Base-by-base conservation (phyloP, 2,888 invertebrate genomes). In the Thereva nobilitata region DNA sequence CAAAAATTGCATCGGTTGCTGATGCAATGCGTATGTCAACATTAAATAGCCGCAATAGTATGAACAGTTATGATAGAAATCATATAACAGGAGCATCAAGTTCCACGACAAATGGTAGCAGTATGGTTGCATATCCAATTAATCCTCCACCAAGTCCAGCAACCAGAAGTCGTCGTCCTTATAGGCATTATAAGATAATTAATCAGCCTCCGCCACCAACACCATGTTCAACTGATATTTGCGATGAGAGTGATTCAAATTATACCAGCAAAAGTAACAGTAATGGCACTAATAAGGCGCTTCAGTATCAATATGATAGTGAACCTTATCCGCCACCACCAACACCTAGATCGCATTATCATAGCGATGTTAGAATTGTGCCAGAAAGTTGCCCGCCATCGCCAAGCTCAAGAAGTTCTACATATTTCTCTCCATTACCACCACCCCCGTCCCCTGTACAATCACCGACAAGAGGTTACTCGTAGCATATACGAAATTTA, bases 111-210 rank as follows among this genome's bases (percentile, higher is more conserved):
- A 82, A 81, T 70, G 81, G 80, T 34, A 80, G 80, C 56, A 81
- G 81, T 67, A 77, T 81, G 77, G 80, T 80, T 63, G 72, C 88
- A 83, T 93, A 93, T 81, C 93, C 95, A 0, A 84, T 93, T 44
- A 95, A 95, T 82, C 95, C 95, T 44, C 95, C 95, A 10, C 95
- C 95, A 3, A 91, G 90, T 78, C 95, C 95, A 1, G 93, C 94
- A 9, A 89, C 90, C 0, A 90, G 92, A 0, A 87, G 85, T 75
- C 88, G 91, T 64, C 86, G 89, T 67, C 88, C 92, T 2, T 91
- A 91, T 79, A 84, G 91, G 37, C 89, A 92, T 80, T 91, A 91
- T 79, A 82, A 87, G 72, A 84, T 87, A 71, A 90, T 90, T 70
- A 89, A 89, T 81, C 91, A 91, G 78, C 92, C 93, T 0, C 95